Conservation (phyloP, 2,888 invertebrate species). For the Pristionchus fissidentatus region DNA sequence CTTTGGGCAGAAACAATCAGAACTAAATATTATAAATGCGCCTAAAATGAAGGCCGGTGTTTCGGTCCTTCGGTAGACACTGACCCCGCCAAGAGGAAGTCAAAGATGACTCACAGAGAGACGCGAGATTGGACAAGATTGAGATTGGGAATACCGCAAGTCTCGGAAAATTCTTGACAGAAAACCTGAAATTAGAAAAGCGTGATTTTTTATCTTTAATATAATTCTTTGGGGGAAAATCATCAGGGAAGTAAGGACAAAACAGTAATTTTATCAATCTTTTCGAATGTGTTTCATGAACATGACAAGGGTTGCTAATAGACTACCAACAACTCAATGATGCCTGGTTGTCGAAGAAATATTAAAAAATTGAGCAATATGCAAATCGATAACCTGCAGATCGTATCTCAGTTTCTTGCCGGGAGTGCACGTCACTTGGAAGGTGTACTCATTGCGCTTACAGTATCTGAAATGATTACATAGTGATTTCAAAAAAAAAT, state of each 20-base stretch:
- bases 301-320: too few species aligned
- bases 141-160: slow-evolving; percentile 69
- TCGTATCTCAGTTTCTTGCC: slow-evolving; percentile 71
- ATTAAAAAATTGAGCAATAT: background rate
- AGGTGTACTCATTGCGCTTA: slow-evolving; percentile 65
- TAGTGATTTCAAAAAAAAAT: background rate
- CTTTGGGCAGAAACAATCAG: too few species aligned
- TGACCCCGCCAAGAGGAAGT: too few species aligned
- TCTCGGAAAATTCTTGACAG: slow-evolving; percentile 69
- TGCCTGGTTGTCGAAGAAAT: background rate
- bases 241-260: too few species aligned
- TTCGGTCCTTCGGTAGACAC: too few species aligned
- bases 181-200: slow-evolving; percentile 56
- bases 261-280: background rate
- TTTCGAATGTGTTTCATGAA: background rate
- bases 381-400: slow-evolving; percentile 56
- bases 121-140: slow-evolving; percentile 52
- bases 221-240: too few species aligned
- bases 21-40: too few species aligned
- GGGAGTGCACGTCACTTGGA: slow-evolving; percentile 67
- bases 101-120: background rate
- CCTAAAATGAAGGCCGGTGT: too few species aligned
- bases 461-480: slow-evolving; percentile 19
- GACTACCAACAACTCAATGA: too few species aligned
- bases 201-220: too few species aligned